Evolutionary conservation across 2,888 invertebrate genomes (phyloP), one percentile per base, ranked within the genome.

Genomic region (Ectobius pallidus): DNA sequence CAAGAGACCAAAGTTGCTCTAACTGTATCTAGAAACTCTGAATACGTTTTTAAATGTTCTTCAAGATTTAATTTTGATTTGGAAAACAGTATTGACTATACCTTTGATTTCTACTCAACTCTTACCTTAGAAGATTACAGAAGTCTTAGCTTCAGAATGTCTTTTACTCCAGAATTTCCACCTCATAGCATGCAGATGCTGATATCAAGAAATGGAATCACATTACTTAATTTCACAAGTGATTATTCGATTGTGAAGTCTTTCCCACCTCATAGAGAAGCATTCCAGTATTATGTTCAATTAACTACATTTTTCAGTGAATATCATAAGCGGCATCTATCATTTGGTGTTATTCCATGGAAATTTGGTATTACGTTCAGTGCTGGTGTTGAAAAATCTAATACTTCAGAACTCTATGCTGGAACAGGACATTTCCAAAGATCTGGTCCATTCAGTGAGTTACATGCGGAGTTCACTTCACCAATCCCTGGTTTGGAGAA

Each of bases 401-500:
- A 18, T 2, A 52, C 18, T 9, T 14, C 9, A 1, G 34, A 69
- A 9, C n/a, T 39, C 18, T 55, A 65, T 20, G 20, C 16, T 22
- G 34, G 44, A 14, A n/a, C n/a, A n/a, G n/a, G n/a, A n/a, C n/a
- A n/a, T n/a, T n/a, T n/a, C n/a, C n/a, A n/a, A n/a, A n/a, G n/a
- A n/a, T n/a, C n/a, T n/a, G n/a, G n/a, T n/a, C n/a, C n/a, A n/a
- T n/a, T n/a, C n/a, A n/a, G n/a, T n/a, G n/a, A n/a, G n/a, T n/a
- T n/a, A n/a, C n/a, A n/a, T n/a, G n/a, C n/a, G n/a, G n/a, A n/a
- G 16, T 25, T 69, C 20, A 55, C 7, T 52, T 30, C 69, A 18
- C 69, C 69, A 7, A 55, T 69, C 18, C 16, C 25, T 3, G 30
- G 32, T 3, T 69, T 20, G 32, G 63, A 71, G 39, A 49, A 39